phyloP scores from a whole-genome alignment of 2,113 vertebrate species.

The Macquaria australasica region DNA sequence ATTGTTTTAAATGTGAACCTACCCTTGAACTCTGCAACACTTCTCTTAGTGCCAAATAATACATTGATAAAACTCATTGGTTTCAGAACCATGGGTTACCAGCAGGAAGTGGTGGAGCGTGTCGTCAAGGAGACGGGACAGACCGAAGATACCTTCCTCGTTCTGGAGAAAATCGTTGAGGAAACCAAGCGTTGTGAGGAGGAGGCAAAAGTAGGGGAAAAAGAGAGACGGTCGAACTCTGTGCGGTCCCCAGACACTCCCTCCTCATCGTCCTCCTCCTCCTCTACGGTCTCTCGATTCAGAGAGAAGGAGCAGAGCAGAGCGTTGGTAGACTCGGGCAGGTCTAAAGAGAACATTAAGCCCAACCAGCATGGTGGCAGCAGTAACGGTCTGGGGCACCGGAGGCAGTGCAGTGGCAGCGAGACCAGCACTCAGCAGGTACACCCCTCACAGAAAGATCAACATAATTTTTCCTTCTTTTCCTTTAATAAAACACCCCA shows the following conservation, averaged over 20 bases:
- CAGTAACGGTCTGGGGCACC: conserved; percentile 78
- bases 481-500: background rate
- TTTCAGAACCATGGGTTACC: conserved; percentile 94
- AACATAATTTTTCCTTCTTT: background rate
- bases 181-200: conserved; percentile 81
- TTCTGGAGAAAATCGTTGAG: conserved; percentile 94
- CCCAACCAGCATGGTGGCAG: conserved; percentile 62
- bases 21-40: background rate
- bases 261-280: conserved; percentile 33
- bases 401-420: conserved; percentile 77
- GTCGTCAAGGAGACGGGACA: conserved; percentile 91
- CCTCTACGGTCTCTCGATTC: conserved; percentile 41
- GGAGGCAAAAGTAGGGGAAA: conserved; percentile 63
- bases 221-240: conserved; percentile 57
- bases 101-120: conserved; percentile 92
- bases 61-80: background rate
- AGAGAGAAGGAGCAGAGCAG: conserved; percentile 77
- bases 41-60: background rate
- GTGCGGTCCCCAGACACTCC: conserved; percentile 39
- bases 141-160: conserved; percentile 89
- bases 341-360: conserved; percentile 82
- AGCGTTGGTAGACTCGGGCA: conserved; percentile 29
- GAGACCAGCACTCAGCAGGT: conserved; percentile 79
- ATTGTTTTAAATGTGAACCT: background rate
- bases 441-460: background rate